Percentiles rank a stretch among this genome's conserved stretches.
Conservation (phyloP, 2,797 vertebrate genomes). For the Eutrigla gurnardus region DNA sequence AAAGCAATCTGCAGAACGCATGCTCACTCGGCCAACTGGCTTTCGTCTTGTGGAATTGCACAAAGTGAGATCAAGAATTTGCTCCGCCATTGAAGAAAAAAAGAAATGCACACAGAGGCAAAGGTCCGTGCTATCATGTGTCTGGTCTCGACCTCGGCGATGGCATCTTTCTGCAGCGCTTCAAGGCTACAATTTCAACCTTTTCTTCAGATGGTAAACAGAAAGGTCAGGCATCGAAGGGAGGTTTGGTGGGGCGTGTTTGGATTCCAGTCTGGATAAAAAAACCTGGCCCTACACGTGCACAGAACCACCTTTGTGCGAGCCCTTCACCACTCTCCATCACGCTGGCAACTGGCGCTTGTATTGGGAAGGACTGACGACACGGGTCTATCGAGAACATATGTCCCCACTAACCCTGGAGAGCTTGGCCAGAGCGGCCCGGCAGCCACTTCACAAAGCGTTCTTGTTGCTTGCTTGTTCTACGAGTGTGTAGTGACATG, state of each 20-base stretch:
- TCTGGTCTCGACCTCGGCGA: conserved; percentile 10
- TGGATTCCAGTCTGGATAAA: conserved; percentile 40
- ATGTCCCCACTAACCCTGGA: conserved; percentile 66
- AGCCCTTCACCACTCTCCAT: conserved; percentile 57
- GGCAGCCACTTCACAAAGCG: conserved; percentile 60
- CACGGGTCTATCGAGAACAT: conserved; percentile 66
- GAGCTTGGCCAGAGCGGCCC: conserved; percentile 27
- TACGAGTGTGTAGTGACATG: conserved; percentile 57
- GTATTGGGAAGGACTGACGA: conserved; percentile 63
- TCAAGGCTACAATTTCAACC: conserved; percentile 30
- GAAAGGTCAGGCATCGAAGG: conserved; percentile 48
- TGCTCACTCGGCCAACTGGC: neutral
- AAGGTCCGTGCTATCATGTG: neutral
- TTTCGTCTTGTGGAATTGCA: neutral
- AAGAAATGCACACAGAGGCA: neutral
- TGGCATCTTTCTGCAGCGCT: conserved; percentile 5
- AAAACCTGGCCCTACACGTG: conserved; percentile 45
- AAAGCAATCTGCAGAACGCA: neutral
- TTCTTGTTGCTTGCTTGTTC: conserved; percentile 62
- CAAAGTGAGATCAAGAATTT: neutral
- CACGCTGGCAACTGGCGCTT: conserved; percentile 68
- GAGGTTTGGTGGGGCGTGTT: conserved; percentile 39
- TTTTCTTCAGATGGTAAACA: conserved; percentile 45
- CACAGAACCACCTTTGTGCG: conserved; percentile 71
- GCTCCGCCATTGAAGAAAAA: neutral